phyloP scores from a whole-genome alignment of 1,140 invertebrate species.

The Heterodera schachtii region DNA sequence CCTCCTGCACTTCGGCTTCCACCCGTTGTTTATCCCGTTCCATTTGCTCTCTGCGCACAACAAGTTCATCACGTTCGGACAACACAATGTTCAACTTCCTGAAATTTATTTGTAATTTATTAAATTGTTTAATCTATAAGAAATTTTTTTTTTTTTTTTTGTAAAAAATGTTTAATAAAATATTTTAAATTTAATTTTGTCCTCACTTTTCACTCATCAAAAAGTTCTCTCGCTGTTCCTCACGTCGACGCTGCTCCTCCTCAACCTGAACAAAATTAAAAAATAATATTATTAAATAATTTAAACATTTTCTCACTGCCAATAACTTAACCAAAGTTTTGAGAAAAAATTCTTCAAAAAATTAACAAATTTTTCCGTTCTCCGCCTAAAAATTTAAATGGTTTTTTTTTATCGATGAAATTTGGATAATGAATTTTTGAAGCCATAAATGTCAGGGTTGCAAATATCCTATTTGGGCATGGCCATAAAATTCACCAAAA shows the following conservation, averaged over 20 bases:
- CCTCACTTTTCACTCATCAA: constrained; percentile 48
- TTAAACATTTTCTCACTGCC: no score
- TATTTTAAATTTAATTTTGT: not conserved
- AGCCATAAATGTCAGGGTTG: no score
- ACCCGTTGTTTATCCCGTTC: constrained; percentile 82
- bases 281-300: not conserved
- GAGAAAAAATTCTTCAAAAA: not conserved
- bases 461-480: no score
- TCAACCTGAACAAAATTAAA: constrained; percentile 39
- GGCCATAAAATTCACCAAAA: no score
- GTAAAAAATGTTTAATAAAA: not conserved
- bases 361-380: no score
- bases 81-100: constrained; percentile 73
- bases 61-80: constrained; percentile 47
- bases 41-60: constrained; percentile 38
- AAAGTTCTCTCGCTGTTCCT: constrained; percentile 51
- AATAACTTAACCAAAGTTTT: no score
- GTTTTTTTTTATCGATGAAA: no score
- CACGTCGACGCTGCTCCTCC: constrained; percentile 49
- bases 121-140: not conserved
- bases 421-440: no score
- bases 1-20: constrained; percentile 90
- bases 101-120: no score
- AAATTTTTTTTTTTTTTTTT: no score
- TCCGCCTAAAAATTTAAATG: no score